phyloP scores from a whole-genome alignment of 1,140 invertebrate genomes.

The Drosophila mayri region DNA sequence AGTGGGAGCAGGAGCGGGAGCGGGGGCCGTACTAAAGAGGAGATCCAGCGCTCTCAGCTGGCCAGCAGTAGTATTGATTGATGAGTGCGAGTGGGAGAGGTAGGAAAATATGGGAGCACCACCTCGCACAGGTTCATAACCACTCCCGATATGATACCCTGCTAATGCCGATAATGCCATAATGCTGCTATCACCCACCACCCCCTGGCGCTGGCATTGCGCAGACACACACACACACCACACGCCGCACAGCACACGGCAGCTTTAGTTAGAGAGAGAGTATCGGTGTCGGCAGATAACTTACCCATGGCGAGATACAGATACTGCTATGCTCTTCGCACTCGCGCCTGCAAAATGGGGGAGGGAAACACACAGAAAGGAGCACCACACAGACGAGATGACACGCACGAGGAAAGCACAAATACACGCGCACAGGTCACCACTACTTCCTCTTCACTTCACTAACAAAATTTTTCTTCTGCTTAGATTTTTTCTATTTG shows the following conservation, averaged over 20 bases:
- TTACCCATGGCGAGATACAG: slow-evolving; percentile 74
- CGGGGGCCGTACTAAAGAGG: slow-evolving; percentile 1
- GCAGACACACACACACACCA: slow-evolving; percentile 54
- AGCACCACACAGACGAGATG: slow-evolving; percentile 38
- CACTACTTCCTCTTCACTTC: slow-evolving; percentile 76
- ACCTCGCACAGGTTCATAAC: slow-evolving; percentile 36
- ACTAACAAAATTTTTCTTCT: slow-evolving; percentile 76
- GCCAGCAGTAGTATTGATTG: slow-evolving; percentile 64
- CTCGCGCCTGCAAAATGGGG: slow-evolving; percentile 76
- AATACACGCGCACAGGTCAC: slow-evolving; percentile 79
- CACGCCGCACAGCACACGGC: slow-evolving; percentile 9
- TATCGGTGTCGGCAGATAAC: slow-evolving; percentile 68
- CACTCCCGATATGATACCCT: slow-evolving; percentile 51
- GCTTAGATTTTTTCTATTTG: slow-evolving; percentile 77
- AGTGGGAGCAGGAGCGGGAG: slow-evolving; percentile 21
- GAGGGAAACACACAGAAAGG: slow-evolving; percentile 62
- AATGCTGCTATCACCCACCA: slow-evolving; percentile 53
- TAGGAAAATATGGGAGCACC: slow-evolving; percentile 23
- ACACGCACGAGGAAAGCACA: slow-evolving; percentile 70
- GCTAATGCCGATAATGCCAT: slow-evolving; percentile 73
- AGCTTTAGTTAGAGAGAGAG: slow-evolving; percentile 48
- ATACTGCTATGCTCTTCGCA: slow-evolving; percentile 77
- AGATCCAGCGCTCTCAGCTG: slow-evolving; percentile 55
- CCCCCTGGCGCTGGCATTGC: slow-evolving; percentile 73
- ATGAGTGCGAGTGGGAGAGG: slow-evolving; percentile 32